Conservation (phyloP, 2,888 invertebrate species). For the Colostygia pectinataria region DNA sequence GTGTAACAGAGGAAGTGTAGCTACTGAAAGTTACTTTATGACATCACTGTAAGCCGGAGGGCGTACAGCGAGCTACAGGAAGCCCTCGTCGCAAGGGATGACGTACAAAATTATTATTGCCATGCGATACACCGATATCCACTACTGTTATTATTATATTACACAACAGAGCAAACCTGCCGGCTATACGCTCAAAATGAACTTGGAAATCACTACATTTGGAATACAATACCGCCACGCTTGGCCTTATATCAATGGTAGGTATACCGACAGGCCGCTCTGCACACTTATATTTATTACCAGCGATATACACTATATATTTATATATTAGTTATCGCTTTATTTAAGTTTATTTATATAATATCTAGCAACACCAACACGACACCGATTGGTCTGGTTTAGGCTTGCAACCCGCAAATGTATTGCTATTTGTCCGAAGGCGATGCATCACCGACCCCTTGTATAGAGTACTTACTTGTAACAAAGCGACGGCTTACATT, state of each 20-base stretch:
- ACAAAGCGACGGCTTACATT: conserved; percentile 21
- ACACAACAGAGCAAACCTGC: conserved; percentile 29
- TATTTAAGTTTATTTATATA: conserved; percentile 39
- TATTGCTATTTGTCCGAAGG: conserved; percentile 62
- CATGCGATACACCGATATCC: conserved; percentile 58
- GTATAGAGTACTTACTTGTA: too few relatives aligned
- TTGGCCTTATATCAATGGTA: neutral
- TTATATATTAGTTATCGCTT: conserved; percentile 56
- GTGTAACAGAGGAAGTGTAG: conserved; percentile 23
- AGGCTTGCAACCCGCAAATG: conserved; percentile 60
- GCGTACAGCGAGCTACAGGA: conserved; percentile 9
- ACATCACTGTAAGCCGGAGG: conserved; percentile 29
- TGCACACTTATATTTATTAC: conserved; percentile 38
- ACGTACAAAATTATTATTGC: conserved; percentile 52
- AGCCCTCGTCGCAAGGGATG: conserved; percentile 5
- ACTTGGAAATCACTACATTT: conserved; percentile 6
- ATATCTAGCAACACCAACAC: conserved; percentile 72
- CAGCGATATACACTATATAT: conserved; percentile 58
- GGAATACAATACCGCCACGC: neutral
- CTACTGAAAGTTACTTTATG: conserved; percentile 15
- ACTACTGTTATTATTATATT: conserved; percentile 39
- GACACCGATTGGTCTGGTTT: conserved; percentile 77
- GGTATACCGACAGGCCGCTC: conserved; percentile 33
- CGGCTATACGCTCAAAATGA: neutral
- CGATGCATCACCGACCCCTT: conserved; percentile 20